A percentile compares a stretch with the other conserved stretches of the same genome.
Conservation (phyloP, 2,797 vertebrate species). For the Chromis chromis region DNA sequence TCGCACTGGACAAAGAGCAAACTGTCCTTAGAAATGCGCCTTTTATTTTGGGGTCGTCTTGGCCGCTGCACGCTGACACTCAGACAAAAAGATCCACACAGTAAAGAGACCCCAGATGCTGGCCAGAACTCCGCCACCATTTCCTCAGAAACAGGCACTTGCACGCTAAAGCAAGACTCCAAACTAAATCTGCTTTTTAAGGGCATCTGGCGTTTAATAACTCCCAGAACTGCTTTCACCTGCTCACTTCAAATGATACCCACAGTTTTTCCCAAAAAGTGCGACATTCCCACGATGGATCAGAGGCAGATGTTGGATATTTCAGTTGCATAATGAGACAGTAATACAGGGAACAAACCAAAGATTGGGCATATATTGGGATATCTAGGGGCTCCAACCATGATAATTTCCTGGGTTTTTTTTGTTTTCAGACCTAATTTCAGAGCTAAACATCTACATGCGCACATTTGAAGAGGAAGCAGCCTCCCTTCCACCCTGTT, state of each 20-base stretch:
- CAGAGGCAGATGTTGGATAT: neutral
- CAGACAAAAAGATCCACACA: neutral
- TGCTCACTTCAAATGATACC: neutral
- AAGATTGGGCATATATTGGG: neutral
- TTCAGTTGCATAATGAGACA: neutral
- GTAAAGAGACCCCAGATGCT: constrained; percentile 38
- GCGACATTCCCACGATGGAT: constrained; percentile 2
- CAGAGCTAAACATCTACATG: neutral
- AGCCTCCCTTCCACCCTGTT: neutral
- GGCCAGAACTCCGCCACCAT: constrained; percentile 5
- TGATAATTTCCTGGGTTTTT: too few relatives aligned
- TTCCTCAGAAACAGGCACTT: constrained; percentile 29
- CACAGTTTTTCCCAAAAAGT: neutral
- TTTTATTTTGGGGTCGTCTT: constrained; percentile 10
- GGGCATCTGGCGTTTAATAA: constrained; percentile 43
- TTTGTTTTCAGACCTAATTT: neutral
- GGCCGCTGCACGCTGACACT: constrained; percentile 8
- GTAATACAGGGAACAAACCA: constrained; percentile 1
- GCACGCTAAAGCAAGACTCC: constrained; percentile 4
- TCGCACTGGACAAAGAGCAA: constrained; percentile 42
- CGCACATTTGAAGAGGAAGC: constrained; percentile 12
- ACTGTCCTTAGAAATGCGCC: constrained; percentile 6
- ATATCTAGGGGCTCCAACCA: neutral
- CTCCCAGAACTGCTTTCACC: constrained; percentile 20
- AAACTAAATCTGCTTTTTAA: constrained; percentile 24